phyloP scores from a whole-genome alignment of 2,113 vertebrate species.

The Platysternon megacephalum region DNA sequence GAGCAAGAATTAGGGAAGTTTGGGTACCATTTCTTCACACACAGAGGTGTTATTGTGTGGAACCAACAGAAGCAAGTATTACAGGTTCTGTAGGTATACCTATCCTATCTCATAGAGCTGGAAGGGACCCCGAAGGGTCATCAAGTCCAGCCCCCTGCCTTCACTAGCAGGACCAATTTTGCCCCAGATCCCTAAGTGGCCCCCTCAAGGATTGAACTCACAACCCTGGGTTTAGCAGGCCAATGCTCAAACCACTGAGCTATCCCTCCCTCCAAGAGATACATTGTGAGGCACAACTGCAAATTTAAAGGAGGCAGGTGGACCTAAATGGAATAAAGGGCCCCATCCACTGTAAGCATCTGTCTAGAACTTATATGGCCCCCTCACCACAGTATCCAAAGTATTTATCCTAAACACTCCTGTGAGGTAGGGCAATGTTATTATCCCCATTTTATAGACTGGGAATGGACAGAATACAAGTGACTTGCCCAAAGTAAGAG shows the following conservation, averaged over 20 bases:
- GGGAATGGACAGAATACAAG: background rate
- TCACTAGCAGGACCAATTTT: too few relatives aligned
- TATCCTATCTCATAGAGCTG: too few relatives aligned
- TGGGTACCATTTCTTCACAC: background rate
- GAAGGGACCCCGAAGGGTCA: too few relatives aligned
- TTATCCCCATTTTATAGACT: background rate
- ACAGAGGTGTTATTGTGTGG: background rate
- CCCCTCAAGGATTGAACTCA: too few relatives aligned
- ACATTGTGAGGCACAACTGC: accelerated
- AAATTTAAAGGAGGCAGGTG: background rate
- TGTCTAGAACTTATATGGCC: background rate
- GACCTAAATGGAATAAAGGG: accelerated
- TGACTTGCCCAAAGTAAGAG: background rate
- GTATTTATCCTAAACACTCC: background rate
- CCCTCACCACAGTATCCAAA: background rate
- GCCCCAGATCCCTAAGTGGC: too few relatives aligned
- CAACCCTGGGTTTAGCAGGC: too few relatives aligned
- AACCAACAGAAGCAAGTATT: too few relatives aligned
- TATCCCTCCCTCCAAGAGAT: too few relatives aligned
- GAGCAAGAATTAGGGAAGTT: background rate
- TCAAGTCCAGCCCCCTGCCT: too few relatives aligned
- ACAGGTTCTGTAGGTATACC: too few relatives aligned
- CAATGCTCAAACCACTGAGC: too few relatives aligned
- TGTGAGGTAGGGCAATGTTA: background rate
- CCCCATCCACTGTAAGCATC: background rate